A percentile compares a stretch with the other conserved stretches of the same genome.
Conservation (phyloP, 2,888 invertebrate genomes). For the Drosophila borborema region DNA sequence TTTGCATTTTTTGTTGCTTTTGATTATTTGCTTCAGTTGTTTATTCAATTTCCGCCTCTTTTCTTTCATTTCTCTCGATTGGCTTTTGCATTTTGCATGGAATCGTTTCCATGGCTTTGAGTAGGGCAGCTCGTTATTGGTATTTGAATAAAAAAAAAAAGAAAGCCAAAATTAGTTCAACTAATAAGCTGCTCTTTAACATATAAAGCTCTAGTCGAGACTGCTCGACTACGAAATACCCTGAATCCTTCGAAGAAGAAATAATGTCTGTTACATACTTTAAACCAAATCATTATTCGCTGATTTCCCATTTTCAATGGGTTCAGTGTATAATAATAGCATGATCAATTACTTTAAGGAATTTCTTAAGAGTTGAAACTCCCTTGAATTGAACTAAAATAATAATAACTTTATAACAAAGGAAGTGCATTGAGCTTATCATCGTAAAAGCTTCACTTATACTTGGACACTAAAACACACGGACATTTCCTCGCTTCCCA, state of each 20-base stretch:
- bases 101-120: constrained; percentile 42
- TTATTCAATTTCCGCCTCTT: constrained; percentile 71
- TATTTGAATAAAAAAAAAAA: constrained; percentile 20
- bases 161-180: constrained; percentile 22
- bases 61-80: constrained; percentile 51
- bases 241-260: too few species aligned
- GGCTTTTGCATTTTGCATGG: constrained; percentile 50
- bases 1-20: constrained; percentile 57
- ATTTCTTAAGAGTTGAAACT: background rate
- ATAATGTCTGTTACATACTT: too few species aligned
- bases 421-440: background rate
- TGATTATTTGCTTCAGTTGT: constrained; percentile 75
- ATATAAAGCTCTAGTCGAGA: background rate
- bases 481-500: constrained; percentile 1
- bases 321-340: too few species aligned
- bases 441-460: background rate
- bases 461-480: background rate
- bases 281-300: too few species aligned
- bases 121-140: constrained; percentile 11
- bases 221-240: too few species aligned
- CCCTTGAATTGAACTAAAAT: background rate
- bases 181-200: constrained; percentile 18
- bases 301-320: too few species aligned
- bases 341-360: background rate
- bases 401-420: background rate